A percentile compares a stretch with the other conserved stretches of the same genome.
Evolutionary conservation across 1,140 invertebrate species (phyloP).

Genomic region (Macrostomum lignano): DNA sequence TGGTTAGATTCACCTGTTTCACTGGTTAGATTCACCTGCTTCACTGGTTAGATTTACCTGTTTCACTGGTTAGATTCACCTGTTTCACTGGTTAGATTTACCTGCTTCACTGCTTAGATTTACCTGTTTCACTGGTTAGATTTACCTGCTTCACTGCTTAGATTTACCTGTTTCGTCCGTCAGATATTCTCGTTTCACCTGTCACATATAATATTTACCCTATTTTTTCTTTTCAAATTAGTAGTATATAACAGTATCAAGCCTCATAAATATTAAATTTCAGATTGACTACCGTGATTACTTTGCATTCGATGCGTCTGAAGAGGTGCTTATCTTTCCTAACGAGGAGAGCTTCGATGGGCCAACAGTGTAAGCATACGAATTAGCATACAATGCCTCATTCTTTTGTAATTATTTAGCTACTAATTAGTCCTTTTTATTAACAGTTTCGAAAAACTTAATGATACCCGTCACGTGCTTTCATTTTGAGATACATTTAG

Average conservation of each 20-base stretch:
- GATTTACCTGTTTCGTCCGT: not conserved
- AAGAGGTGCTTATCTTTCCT: slow-evolving; percentile 3
- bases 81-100: no score
- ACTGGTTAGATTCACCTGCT: no score
- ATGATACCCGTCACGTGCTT: not conserved
- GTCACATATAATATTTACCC: not conserved
- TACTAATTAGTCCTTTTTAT: not conserved
- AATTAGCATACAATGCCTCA: not conserved
- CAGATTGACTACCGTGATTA: slow-evolving; percentile 3
- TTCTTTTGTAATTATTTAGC: not conserved
- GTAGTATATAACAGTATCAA: no score
- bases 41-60: no score
- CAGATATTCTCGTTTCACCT: not conserved
- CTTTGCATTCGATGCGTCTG: slow-evolving; percentile 3
- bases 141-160: not conserved
- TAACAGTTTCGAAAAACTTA: not conserved
- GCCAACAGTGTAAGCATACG: not conserved
- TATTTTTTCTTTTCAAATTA: no score
- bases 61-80: no score
- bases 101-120: no score
- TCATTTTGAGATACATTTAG: not conserved
- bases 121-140: not conserved
- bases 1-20: no score
- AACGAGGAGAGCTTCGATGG: not conserved
- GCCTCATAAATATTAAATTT: not conserved